Conservation (phyloP, 2,113 vertebrate genomes). For the Rostratula benghalensis region DNA sequence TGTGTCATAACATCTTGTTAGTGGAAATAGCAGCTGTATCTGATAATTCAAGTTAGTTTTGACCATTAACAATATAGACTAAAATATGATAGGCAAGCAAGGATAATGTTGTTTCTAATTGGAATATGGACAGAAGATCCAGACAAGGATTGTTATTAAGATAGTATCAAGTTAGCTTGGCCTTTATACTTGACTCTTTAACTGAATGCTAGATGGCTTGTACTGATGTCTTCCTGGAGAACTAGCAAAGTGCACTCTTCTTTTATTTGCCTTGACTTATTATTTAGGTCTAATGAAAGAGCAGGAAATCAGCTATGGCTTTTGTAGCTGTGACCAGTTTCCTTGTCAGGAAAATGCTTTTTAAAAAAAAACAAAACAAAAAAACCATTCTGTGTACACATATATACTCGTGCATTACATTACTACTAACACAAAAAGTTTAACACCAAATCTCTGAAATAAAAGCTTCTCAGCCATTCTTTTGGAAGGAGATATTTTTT, state of each 20-base stretch:
- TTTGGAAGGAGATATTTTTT: background rate
- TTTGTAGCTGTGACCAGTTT: background rate
- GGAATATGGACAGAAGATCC: background rate
- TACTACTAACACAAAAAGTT: background rate
- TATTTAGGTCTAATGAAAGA: background rate
- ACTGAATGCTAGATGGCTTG: background rate
- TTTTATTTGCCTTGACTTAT: background rate
- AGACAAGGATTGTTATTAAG: background rate
- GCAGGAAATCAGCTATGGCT: background rate
- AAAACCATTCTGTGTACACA: background rate
- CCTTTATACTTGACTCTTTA: background rate
- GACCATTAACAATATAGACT: background rate
- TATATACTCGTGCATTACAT: background rate
- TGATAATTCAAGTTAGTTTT: background rate
- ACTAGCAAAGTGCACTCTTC: background rate
- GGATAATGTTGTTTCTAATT: background rate
- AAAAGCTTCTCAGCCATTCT: background rate
- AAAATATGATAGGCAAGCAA: background rate
- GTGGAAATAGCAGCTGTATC: background rate
- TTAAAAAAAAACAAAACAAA: background rate
- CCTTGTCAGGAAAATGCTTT: constrained; percentile 1
- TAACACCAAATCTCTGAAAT: background rate
- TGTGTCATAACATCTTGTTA: background rate
- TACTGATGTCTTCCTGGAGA: background rate
- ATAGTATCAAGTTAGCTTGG: background rate